Conservation (phyloP, 2,113 vertebrate genomes). For the Eonycteris spelaea region DNA sequence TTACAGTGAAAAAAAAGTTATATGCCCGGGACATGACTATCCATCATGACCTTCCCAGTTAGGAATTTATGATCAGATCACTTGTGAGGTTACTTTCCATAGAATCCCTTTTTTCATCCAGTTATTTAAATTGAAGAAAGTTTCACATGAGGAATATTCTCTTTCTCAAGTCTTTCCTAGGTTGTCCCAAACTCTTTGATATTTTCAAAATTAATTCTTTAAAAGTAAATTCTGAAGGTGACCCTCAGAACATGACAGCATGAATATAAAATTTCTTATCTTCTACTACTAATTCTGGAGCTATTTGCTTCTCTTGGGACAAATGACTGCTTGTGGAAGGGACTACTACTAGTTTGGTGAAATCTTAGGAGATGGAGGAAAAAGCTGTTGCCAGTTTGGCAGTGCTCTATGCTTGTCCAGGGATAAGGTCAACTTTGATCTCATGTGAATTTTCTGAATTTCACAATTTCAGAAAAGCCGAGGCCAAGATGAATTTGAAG, state of each 20-base stretch:
- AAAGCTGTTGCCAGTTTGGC: rapidly evolving
- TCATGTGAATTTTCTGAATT: not conserved
- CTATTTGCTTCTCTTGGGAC: not conserved
- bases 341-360: not conserved
- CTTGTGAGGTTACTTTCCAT: too few species aligned
- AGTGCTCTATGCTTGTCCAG: not conserved
- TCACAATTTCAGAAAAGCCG: not conserved
- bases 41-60: too few species aligned
- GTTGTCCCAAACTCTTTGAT: not conserved
- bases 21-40: too few species aligned
- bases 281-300: not conserved
- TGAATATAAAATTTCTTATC: not conserved
- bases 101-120: too few species aligned
- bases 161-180: not conserved
- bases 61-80: too few species aligned
- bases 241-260: not conserved
- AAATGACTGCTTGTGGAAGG: not conserved
- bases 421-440: not conserved
- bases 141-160: not conserved
- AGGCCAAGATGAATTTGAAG: not conserved
- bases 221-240: not conserved
- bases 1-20: too few species aligned
- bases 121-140: not conserved
- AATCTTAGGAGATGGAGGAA: not conserved
- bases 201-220: not conserved